Conservation (phyloP, 2,797 vertebrate genomes). For the Calcarius lapponicus region DNA sequence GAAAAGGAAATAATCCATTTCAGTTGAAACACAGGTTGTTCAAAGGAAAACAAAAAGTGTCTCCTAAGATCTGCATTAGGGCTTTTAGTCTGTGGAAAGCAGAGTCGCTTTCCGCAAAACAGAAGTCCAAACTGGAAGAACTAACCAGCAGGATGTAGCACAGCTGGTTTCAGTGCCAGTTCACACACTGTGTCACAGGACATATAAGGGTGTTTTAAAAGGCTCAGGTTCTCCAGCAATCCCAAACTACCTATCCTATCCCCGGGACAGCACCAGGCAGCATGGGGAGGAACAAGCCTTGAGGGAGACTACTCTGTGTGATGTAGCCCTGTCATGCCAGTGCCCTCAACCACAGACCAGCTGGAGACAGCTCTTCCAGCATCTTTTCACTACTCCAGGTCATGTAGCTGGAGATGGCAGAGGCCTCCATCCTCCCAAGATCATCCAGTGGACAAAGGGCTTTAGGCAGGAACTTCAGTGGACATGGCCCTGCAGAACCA, state of each 20-base stretch:
- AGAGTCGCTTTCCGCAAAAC: background rate
- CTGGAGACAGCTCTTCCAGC: background rate
- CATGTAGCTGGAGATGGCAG: fast-evolving
- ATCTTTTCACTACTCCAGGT: background rate
- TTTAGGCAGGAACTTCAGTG: background rate
- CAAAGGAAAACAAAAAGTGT: fast-evolving
- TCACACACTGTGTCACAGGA: background rate
- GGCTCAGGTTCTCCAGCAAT: fast-evolving
- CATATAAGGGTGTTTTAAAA: background rate
- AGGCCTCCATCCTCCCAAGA: background rate
- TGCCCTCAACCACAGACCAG: background rate
- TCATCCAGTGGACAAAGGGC: background rate
- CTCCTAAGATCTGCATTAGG: background rate
- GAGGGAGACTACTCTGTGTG: background rate
- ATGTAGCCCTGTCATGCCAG: background rate
- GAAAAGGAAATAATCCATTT: background rate
- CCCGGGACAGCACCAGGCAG: fast-evolving
- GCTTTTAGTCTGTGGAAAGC: background rate
- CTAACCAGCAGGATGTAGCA: background rate
- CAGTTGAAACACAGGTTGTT: background rate
- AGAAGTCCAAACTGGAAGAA: background rate
- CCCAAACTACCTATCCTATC: background rate
- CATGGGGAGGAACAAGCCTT: background rate
- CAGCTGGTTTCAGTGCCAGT: background rate
- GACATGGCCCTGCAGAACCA: background rate